Evolutionary conservation across 1,140 invertebrate species (phyloP).

Genomic region (Sycophaga agraensis): DNA sequence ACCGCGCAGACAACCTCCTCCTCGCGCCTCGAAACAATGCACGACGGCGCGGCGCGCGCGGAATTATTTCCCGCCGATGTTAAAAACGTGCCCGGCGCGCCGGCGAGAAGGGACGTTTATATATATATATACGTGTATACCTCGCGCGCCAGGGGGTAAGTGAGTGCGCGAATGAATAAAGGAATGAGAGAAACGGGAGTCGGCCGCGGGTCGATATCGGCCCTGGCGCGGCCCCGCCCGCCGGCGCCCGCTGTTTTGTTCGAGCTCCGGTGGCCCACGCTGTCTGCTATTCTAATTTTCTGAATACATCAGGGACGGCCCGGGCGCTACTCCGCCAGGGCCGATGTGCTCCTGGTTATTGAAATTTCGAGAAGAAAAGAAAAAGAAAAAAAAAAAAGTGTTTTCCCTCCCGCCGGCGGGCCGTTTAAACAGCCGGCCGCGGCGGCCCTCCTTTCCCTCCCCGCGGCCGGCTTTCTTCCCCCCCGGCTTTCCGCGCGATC

Average conservation of each 20-base stretch:
- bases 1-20: no score
- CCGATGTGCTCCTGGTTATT: conserved; percentile 18
- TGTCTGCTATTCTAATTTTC: conserved; percentile 29
- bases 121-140: no score
- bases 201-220: conserved; percentile 6
- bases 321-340: neutral
- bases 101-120: no score
- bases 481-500: neutral
- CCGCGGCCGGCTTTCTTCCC: neutral
- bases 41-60: no score
- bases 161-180: conserved; percentile 15
- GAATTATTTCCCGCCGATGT: no score
- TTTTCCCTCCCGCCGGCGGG: neutral
- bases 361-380: conserved; percentile 27
- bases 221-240: conserved; percentile 3
- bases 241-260: conserved; percentile 10
- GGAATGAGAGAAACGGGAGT: conserved; percentile 13
- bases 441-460: no score
- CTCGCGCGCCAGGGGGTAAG: neutral
- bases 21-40: no score
- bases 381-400: conserved; percentile 2
- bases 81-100: no score
- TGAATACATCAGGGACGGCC: conserved; percentile 19
- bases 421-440: no score
- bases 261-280: neutral